Base-by-base conservation (phyloP, 2,888 invertebrate species). In the Portevinia maculata region DNA sequence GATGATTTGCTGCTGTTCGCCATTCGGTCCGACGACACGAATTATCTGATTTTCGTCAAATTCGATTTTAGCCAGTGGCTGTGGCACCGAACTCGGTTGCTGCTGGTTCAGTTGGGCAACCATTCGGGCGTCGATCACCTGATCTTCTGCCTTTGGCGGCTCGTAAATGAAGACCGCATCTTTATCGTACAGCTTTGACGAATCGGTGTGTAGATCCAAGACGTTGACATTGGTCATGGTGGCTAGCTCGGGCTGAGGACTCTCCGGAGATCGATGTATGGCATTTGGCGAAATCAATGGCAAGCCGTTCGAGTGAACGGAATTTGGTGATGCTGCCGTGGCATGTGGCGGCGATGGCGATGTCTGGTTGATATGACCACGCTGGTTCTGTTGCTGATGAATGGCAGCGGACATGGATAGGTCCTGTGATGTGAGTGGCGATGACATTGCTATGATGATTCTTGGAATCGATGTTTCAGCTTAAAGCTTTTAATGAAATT, bases 151-250 rank as follows among this genome's bases (percentile, higher is more conserved):
- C 84, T 90, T 90, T 9, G 90, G 90, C 41, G 88, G 89, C 67
- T 90, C 90, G 41, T 90, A 90, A 30, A 90, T 90, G 21, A 89
- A 90, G 1, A 90, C 91, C 0, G 90, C 88, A 78, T 90, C 90
- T 84, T 90, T 90, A 84, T 91, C 90, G 79, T 91, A 91, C 3
- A 91, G 86, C 83, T 91, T 90, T 3, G 87, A 85, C 8, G 89
- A 88, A 24, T 88, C 88, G 5, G 90, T 89, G 76, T 90, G 92
- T 87, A 94, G 92, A 88, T 96, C 96, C 87, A 96, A 93, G 37
- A 96, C 96, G 88, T 95, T 96, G 85, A 96, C 96, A 71, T 96
- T 96, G 81, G 96, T 96, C 96, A 96, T 96, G 88, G 96, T 96
- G 85, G 96, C 95, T 86, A 96, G 92, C 91, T 96, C 94, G 84